phyloP scores from a whole-genome alignment of 2,888 invertebrate genomes.

The Willowsia nigromaculata region DNA sequence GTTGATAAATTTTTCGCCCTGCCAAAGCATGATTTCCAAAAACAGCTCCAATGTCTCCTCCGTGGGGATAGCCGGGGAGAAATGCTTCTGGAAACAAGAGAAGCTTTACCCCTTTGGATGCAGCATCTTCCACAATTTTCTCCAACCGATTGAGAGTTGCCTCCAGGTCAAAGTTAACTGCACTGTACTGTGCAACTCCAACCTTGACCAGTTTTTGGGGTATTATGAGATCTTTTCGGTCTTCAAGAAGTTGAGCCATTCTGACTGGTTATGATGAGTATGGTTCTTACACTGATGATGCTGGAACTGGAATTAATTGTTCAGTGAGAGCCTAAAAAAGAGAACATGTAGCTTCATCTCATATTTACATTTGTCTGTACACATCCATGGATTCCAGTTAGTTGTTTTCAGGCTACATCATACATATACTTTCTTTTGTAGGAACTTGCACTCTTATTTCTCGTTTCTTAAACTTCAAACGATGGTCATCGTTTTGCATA shows the following conservation, averaged over 20 bases:
- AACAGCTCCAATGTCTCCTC: conserved; percentile 53
- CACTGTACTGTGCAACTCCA: conserved; percentile 70
- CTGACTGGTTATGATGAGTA: neutral
- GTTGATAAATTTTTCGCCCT: conserved; percentile 65
- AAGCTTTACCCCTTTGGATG: conserved; percentile 65
- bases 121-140: conserved; percentile 61
- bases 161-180: conserved; percentile 67
- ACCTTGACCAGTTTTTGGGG: conserved; percentile 61
- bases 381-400: too few relatives aligned
- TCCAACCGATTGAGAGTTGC: conserved; percentile 54
- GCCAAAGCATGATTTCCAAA: conserved; percentile 45
- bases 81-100: conserved; percentile 74
- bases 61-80: conserved; percentile 70
- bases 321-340: too few relatives aligned
- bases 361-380: too few relatives aligned
- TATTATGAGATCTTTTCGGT: conserved; percentile 42
- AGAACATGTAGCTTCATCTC: too few relatives aligned
- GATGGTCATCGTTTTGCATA: too few relatives aligned
- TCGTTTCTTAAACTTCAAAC: too few relatives aligned
- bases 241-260: neutral
- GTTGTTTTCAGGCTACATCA: too few relatives aligned
- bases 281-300: neutral
- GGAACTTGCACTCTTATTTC: too few relatives aligned
- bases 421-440: too few relatives aligned
- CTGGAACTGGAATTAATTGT: neutral